Conservation (phyloP, 2,113 vertebrate species). For the Apteryx mantelli region DNA sequence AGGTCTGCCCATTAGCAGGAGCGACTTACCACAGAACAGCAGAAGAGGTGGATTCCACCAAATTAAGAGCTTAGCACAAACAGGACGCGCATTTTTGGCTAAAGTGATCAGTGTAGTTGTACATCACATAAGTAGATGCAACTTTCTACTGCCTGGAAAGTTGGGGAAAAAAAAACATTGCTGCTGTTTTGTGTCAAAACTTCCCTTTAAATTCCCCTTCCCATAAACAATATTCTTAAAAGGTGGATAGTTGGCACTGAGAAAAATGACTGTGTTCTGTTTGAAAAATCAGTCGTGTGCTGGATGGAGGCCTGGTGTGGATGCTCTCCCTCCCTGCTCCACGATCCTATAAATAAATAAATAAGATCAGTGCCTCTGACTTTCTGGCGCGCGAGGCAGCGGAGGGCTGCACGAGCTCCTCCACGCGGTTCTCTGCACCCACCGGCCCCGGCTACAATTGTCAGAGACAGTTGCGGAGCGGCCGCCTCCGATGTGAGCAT, state of each 20-base stretch:
- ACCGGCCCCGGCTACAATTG: background rate
- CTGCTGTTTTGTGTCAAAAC: background rate
- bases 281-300: background rate
- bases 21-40: background rate
- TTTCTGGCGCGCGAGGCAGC: accelerated
- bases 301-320: background rate
- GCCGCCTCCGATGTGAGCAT: accelerated
- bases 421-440: accelerated
- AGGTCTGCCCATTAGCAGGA: background rate
- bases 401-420: accelerated
- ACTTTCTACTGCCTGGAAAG: background rate
- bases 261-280: background rate
- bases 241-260: background rate
- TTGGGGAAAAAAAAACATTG: no score
- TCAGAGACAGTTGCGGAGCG: background rate
- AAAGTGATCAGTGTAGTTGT: background rate
- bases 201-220: background rate
- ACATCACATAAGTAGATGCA: background rate
- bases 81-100: background rate
- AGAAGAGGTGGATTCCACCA: background rate
- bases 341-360: no score
- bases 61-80: background rate
- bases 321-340: background rate
- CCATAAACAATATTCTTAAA: background rate
- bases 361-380: accelerated